These are phyloP conservation scores for Yasuhikotakia modesta DNA, from an alignment of 2,797 vertebrate species.

Conservation along the genomic window DNA sequence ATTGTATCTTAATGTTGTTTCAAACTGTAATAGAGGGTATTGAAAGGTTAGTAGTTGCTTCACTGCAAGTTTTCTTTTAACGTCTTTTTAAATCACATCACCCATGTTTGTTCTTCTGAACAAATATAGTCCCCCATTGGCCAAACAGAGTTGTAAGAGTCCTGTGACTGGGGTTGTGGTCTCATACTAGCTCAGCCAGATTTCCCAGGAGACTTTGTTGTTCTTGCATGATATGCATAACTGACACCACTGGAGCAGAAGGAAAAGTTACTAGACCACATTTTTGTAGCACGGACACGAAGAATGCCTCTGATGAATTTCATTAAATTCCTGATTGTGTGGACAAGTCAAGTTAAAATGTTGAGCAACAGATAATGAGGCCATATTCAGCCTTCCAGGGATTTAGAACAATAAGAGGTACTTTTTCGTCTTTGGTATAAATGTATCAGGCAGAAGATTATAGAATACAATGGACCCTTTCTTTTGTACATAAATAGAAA, in stretches of 20 bases:
- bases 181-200: constrained; percentile 78
- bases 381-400: constrained; percentile 32
- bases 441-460: not conserved
- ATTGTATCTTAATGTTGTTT: constrained; percentile 62
- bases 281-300: constrained; percentile 27
- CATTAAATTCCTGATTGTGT: constrained; percentile 11
- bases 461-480: not conserved
- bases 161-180: constrained; percentile 75
- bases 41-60: constrained; percentile 50
- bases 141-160: constrained; percentile 35
- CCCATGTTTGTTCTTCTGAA: too few relatives aligned
- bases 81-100: constrained; percentile 22
- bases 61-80: constrained; percentile 45
- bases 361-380: constrained; percentile 37
- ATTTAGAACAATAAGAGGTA: constrained; percentile 51
- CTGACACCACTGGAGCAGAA: constrained; percentile 53
- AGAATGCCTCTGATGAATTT: not conserved
- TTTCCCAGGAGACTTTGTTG: constrained; percentile 72
- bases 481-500: too few relatives aligned
- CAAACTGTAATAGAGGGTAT: constrained; percentile 37
- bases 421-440: too few relatives aligned
- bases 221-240: constrained; percentile 52
- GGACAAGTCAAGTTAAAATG: not conserved
- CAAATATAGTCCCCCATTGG: constrained; percentile 50
- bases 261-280: constrained; percentile 38